A percentile compares a stretch with the other conserved stretches of the same genome.
Conservation (phyloP, 2,113 vertebrate genomes). For the Ivindomyrus marchei region DNA sequence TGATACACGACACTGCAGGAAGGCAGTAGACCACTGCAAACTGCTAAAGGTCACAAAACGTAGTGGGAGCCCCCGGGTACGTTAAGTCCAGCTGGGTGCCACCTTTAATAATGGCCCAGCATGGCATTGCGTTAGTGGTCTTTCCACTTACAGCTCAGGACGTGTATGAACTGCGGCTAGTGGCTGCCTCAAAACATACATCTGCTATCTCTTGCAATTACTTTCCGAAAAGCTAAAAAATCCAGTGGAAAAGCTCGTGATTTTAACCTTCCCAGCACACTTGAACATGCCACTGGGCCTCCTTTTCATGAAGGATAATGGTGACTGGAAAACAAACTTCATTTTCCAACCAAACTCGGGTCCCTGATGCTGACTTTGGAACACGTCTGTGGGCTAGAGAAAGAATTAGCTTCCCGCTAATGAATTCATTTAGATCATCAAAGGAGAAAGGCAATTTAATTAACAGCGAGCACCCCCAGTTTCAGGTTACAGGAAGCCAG, state of each 20-base stretch:
- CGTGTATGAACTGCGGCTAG: not conserved
- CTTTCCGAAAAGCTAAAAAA: not conserved
- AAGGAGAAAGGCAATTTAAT: not conserved
- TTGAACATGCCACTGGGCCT: not conserved
- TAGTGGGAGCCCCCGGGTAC: not conserved
- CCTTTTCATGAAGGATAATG: conserved; percentile 6
- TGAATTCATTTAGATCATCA: conserved; percentile 5
- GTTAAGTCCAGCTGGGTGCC: not conserved
- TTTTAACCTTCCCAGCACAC: not conserved
- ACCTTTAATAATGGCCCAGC: not conserved
- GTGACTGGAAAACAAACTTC: not conserved
- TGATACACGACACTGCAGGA: not conserved
- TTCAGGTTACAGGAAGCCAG: not conserved
- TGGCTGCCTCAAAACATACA: not conserved
- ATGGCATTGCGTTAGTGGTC: not conserved
- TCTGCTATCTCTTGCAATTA: not conserved
- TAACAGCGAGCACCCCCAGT: not conserved
- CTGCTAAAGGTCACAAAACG: not conserved
- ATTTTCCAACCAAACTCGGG: not conserved
- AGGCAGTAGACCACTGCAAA: not conserved
- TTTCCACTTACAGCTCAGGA: not conserved
- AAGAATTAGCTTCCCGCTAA: not conserved
- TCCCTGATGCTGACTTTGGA: not conserved
- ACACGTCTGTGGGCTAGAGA: not conserved
- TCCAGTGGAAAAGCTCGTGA: not conserved